Evolutionary conservation across 2,797 vertebrate species (phyloP).

Genomic region (Myotis planiceps): DNA sequence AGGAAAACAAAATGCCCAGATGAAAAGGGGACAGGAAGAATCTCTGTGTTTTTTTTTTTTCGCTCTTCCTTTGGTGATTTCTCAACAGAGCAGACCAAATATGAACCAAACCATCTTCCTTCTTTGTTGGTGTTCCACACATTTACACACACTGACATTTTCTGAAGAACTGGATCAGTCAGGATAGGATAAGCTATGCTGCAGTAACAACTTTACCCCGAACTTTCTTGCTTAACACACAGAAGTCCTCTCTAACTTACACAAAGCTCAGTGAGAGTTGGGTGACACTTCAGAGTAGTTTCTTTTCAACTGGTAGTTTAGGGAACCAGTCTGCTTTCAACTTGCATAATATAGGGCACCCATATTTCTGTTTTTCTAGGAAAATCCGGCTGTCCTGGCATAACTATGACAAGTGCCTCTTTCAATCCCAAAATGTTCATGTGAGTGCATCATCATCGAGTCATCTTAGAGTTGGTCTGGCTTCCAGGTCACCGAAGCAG

Average conservation of each 20-base stretch:
- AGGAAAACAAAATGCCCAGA: neutral
- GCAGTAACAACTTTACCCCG: neutral
- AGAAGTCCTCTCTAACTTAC: neutral
- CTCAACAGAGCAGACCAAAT: neutral
- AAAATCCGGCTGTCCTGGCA: neutral
- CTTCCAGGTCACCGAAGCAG: neutral
- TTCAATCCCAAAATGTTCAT: accelerated
- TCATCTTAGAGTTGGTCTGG: neutral
- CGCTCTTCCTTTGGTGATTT: neutral
- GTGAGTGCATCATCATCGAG: neutral
- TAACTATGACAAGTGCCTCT: neutral
- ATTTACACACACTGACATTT: neutral
- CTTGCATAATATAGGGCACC: neutral
- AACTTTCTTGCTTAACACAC: neutral
- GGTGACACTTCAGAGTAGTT: neutral
- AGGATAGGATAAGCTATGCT: neutral
- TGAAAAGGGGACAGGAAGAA: neutral
- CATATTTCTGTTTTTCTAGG: neutral
- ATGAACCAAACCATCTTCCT: neutral
- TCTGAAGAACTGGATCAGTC: neutral
- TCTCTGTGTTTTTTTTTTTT: neutral
- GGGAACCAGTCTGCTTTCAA: neutral
- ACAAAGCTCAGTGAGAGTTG: neutral
- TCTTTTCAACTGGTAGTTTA: neutral
- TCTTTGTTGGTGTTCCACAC: neutral